phyloP scores from a whole-genome alignment of 1,140 invertebrate species.

The Drosophila ficusphila region DNA sequence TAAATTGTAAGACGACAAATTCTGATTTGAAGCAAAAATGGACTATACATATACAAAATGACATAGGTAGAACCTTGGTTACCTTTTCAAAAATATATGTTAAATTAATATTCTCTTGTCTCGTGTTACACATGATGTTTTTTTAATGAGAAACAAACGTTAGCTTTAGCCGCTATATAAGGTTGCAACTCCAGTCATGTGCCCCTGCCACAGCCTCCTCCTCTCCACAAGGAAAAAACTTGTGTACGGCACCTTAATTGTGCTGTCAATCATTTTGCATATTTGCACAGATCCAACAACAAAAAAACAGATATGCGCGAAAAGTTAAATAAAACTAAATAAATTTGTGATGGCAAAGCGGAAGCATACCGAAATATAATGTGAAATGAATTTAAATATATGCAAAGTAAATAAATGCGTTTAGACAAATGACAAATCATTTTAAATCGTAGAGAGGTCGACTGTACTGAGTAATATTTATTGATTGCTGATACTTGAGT shows the following conservation, averaged over 20 bases:
- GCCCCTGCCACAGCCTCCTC: neutral
- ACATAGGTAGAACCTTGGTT: too few species aligned
- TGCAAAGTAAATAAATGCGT: conserved; percentile 14
- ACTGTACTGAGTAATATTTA: conserved; percentile 37
- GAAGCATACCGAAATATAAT: conserved; percentile 24
- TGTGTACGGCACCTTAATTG: conserved; percentile 62
- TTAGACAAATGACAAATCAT: conserved; percentile 28
- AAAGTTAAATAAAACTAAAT: conserved; percentile 27
- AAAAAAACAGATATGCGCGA: conserved; percentile 16
- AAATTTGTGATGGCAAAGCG: conserved; percentile 40
- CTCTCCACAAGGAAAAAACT: conserved; percentile 19
- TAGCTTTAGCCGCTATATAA: conserved; percentile 49
- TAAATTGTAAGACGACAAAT: too few species aligned
- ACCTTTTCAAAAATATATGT: neutral
- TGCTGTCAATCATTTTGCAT: conserved; percentile 81
- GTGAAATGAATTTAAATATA: conserved; percentile 57
- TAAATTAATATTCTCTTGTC: conserved; percentile 20
- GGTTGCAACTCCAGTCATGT: conserved; percentile 25
- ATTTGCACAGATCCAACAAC: conserved; percentile 58
- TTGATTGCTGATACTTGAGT: conserved; percentile 27
- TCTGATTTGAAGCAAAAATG: too few species aligned
- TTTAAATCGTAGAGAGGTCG: conserved; percentile 11
- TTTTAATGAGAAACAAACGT: conserved; percentile 1
- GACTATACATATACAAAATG: too few species aligned
- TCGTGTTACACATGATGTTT: conserved; percentile 40